phyloP scores from a whole-genome alignment of 2,797 vertebrate species.

The Scolopax rusticola region DNA sequence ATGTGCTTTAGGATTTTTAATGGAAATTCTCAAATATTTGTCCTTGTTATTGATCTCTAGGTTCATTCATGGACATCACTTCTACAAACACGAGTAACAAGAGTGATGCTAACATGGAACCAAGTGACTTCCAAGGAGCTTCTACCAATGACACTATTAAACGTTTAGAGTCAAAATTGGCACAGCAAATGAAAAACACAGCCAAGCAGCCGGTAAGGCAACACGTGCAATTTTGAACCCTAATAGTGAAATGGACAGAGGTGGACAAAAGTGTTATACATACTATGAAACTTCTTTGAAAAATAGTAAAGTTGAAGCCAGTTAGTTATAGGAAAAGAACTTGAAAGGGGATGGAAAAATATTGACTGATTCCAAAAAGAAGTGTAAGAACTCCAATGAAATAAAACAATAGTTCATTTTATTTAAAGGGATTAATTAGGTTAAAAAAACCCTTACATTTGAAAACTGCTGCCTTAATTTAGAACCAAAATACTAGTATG shows the following conservation, averaged over 20 bases:
- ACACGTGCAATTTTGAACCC: rapidly evolving
- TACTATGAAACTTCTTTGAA: background rate
- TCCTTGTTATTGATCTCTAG: slow-evolving; percentile 73
- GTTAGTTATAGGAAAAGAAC: background rate
- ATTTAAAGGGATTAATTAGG: background rate
- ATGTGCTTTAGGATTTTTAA: background rate
- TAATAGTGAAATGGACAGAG: background rate
- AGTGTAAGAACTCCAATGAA: background rate
- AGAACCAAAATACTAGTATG: background rate
- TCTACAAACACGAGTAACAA: slow-evolving; percentile 94
- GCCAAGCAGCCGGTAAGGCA: slow-evolving; percentile 80
- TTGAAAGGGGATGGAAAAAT: background rate
- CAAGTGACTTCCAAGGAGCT: slow-evolving; percentile 88
- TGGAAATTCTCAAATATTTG: background rate
- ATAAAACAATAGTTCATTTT: background rate
- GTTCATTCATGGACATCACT: slow-evolving; percentile 91
- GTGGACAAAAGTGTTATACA: background rate
- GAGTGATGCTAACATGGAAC: slow-evolving; percentile 92
- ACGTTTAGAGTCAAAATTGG: slow-evolving; percentile 90
- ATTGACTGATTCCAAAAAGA: background rate
- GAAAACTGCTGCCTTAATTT: background rate
- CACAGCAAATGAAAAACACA: slow-evolving; percentile 86
- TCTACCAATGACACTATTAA: slow-evolving; percentile 97
- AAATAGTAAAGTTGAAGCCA: background rate
- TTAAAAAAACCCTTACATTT: background rate